Conservation (phyloP, 2,888 invertebrate species). For the Nymphalis urticae region DNA sequence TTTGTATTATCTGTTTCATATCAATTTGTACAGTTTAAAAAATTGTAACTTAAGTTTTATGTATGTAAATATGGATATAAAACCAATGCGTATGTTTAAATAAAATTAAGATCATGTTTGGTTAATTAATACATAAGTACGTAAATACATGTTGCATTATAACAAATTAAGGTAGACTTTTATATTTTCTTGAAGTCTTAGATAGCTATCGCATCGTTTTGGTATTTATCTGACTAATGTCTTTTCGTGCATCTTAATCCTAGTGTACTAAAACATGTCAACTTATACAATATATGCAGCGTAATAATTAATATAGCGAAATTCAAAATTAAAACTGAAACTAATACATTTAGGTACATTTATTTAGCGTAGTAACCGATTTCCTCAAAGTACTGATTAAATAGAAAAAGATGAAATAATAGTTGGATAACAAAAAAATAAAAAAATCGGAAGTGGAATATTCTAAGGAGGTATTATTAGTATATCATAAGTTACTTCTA, state of each 20-base stretch:
- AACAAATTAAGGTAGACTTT: background rate
- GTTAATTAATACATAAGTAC: background rate
- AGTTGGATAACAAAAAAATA: too few species aligned
- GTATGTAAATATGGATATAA: background rate
- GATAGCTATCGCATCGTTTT: constrained; percentile 14
- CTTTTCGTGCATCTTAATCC: constrained; percentile 63
- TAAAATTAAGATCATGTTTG: too few species aligned
- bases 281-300: constrained; percentile 25
- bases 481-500: too few species aligned
- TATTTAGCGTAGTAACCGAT: constrained; percentile 1
- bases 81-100: too few species aligned
- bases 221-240: constrained; percentile 73
- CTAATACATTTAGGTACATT: background rate
- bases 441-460: too few species aligned
- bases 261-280: constrained; percentile 28
- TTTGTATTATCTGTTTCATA: background rate
- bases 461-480: too few species aligned
- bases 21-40: background rate
- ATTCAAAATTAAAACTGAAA: background rate
- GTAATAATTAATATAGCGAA: constrained; percentile 7
- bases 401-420: background rate
- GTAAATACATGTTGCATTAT: background rate
- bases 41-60: background rate
- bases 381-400: constrained; percentile 19
- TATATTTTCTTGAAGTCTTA: constrained; percentile 3